Conservation (phyloP, 2,888 invertebrate genomes). For the Falcaria lacertinaria region DNA sequence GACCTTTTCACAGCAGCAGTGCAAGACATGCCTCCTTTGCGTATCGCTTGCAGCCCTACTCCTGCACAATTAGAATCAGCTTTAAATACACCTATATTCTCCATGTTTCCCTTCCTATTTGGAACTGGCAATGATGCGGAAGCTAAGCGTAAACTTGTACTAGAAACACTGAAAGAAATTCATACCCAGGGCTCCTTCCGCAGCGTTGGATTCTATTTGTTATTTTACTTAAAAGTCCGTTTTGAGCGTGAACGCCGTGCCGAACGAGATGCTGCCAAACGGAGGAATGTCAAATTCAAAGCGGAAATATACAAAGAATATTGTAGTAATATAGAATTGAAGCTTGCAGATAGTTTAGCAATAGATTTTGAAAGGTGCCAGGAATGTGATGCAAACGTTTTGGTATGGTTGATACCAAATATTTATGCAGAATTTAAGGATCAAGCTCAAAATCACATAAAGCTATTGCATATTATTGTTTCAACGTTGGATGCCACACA, state of each 20-base stretch:
- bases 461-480: conserved; percentile 92
- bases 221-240: conserved; percentile 92
- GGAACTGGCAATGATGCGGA: conserved; percentile 82
- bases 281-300: conserved; percentile 85
- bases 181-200: conserved; percentile 82
- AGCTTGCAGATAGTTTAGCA: conserved; percentile 85
- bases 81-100: conserved; percentile 89
- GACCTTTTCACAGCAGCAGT: conserved; percentile 68
- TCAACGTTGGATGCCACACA: conserved; percentile 94
- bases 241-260: conserved; percentile 77
- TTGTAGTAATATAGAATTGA: conserved; percentile 88
- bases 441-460: conserved; percentile 91
- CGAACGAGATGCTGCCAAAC: conserved; percentile 73
- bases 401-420: conserved; percentile 96
- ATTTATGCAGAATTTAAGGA: conserved; percentile 94
- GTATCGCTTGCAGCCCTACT: conserved; percentile 69
- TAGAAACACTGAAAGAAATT: conserved; percentile 90
- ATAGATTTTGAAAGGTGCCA: conserved; percentile 93
- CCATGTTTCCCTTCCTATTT: conserved; percentile 91
- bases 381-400: conserved; percentile 91
- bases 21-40: conserved; percentile 73
- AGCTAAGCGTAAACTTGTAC: conserved; percentile 88
- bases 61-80: conserved; percentile 82
- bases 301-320: conserved; percentile 93
- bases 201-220: conserved; percentile 89